These are phyloP conservation scores for Recurvirostra avosetta DNA, from an alignment of 2,113 vertebrate species.

Conservation along the genomic window DNA sequence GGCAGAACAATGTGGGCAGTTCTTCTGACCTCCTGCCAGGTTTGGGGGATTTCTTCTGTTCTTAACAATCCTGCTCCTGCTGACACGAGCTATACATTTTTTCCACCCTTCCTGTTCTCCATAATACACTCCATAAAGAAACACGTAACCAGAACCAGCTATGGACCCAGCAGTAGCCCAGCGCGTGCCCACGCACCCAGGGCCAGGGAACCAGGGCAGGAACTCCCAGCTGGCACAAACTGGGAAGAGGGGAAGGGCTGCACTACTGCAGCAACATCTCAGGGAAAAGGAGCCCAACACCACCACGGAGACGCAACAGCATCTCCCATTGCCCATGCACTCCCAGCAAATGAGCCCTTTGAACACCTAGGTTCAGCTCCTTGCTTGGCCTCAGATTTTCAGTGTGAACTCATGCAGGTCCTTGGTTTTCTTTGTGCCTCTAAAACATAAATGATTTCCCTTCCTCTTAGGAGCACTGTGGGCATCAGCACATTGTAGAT, in stretches of 20 bases:
- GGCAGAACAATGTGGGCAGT: neutral
- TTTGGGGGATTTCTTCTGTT: neutral
- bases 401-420: neutral
- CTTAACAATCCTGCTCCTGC: neutral
- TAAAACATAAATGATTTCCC: neutral
- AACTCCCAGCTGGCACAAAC: neutral
- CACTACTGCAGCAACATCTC: neutral
- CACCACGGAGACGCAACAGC: rapidly evolving
- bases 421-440: neutral
- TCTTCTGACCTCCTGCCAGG: neutral
- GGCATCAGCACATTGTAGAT: neutral
- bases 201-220: neutral
- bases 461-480: neutral
- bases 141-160: neutral
- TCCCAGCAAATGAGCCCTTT: neutral
- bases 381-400: neutral
- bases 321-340: neutral
- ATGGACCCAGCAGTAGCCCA: neutral
- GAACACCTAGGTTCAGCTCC: neutral
- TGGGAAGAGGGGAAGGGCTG: neutral
- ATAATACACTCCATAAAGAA: neutral
- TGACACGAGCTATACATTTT: neutral
- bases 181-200: neutral
- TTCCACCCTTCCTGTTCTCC: neutral
- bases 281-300: neutral